These are phyloP conservation scores for Megaceryle alcyon DNA, from an alignment of 2,797 vertebrate genomes.

Conservation along the genomic window DNA sequence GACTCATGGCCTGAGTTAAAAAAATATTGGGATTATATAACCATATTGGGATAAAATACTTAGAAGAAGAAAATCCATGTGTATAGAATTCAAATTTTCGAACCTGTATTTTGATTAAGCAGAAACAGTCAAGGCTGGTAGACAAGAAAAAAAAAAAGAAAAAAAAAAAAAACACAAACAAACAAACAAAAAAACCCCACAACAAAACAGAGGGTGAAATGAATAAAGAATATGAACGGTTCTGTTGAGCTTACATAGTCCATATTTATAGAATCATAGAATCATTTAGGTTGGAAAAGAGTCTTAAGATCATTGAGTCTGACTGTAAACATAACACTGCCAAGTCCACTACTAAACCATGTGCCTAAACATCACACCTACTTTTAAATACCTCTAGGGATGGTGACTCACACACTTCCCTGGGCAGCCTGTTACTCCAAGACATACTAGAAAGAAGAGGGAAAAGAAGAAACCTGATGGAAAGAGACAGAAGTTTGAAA, in stretches of 20 bases:
- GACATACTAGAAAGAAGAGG: not conserved
- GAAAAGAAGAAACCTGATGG: not conserved
- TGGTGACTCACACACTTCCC: not conserved
- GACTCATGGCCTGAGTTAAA: not conserved
- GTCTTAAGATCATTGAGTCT: not conserved
- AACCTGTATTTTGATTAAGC: not conserved
- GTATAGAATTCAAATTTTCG: not conserved
- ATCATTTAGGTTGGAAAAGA: not conserved
- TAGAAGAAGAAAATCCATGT: not conserved
- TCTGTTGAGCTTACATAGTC: not conserved
- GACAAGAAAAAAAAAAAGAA: not conserved
- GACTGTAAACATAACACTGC: not conserved
- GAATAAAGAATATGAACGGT: not conserved
- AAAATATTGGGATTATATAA: not conserved
- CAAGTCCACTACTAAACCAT: not conserved
- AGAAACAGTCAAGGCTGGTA: not conserved
- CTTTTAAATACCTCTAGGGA: not conserved
- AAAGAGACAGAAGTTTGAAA: not conserved
- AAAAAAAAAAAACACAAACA: no score
- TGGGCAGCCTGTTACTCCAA: not conserved
- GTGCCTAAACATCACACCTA: fast-evolving
- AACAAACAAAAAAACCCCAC: no score
- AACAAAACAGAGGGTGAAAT: not conserved
- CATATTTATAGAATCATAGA: not conserved
- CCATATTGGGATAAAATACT: not conserved